Evolutionary conservation across 2,797 vertebrate genomes (phyloP), one percentile per base, ranked within the genome.

Genomic region (Myripristis jacobus): DNA sequence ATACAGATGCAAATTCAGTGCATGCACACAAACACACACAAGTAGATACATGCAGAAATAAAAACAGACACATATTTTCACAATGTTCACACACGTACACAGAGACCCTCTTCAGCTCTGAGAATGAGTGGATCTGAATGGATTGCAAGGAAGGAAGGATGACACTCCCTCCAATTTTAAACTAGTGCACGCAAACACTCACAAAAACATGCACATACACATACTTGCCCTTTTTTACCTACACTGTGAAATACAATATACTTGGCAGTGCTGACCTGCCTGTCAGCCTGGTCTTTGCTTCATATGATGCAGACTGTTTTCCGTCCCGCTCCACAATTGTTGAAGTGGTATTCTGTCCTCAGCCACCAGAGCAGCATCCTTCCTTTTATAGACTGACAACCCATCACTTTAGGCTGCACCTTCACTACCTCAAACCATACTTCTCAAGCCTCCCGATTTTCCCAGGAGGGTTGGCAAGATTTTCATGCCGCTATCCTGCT

Each of bases 1-100:
- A 86, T 60, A 89, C 79, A 84, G 71, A 91, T 85, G 86, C 88
- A 90, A 88, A 89, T 82, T 62, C 60, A 27, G 73, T 31, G 44
- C 51, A 76, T 70, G 64, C 72, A 65, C 77, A 80, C 66, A 68
- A 36, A 65, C 63, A 83, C 77, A 82, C 66, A 70, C 72, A 83
- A 63, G 76, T 57, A 74, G 34, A 87, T 66, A 69, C 51, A 72
- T 66, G 62, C 72, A 66, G 59, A 88, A 66, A 77, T 64, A 59
- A 69, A 47, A 55, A 53, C 72, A 63, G 64, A 75, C 80, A 74
- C 10, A 76, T 72, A 84, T 87, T 87, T 87, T 71, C 57, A 58
- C 65, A 66, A 13, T 16, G 25, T 36, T 31, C 52, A 54, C 8
- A 18, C 25, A 31, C 24, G 3, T 13, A 54, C 4, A 10, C 25